A percentile compares a stretch with the other conserved stretches of the same genome.
These are phyloP conservation scores for Rhegmatorhina hoffmannsi DNA, from an alignment of 2,113 vertebrate genomes.

Conservation along the genomic window DNA sequence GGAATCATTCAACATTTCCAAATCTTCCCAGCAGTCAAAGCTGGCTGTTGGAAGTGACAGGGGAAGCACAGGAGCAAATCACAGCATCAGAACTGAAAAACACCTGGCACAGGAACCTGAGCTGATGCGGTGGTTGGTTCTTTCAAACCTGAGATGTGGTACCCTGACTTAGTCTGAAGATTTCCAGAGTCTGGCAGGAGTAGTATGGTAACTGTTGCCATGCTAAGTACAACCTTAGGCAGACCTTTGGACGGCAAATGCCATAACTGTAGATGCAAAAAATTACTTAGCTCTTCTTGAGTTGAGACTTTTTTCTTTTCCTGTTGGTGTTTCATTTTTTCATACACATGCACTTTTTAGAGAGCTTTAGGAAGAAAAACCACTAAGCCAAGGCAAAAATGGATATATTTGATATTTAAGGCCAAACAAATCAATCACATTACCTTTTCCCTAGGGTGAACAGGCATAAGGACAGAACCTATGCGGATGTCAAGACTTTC, in stretches of 20 bases:
- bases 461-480: not conserved
- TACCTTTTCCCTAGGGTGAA: not conserved
- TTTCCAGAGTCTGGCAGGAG: not conserved
- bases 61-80: not conserved
- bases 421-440: conserved; percentile 15
- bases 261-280: not conserved
- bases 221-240: not conserved
- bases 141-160: not conserved
- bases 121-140: rapidly evolving
- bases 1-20: not conserved
- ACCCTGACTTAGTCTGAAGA: not conserved
- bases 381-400: not conserved
- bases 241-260: not conserved
- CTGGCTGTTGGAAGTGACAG: rapidly evolving
- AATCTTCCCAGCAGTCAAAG: not conserved
- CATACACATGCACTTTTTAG: not conserved
- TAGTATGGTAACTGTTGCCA: not conserved
- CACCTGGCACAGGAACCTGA: not conserved
- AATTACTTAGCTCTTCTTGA: not conserved
- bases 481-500: rapidly evolving
- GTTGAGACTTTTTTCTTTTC: not conserved
- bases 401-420: not conserved
- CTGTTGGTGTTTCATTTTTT: not conserved
- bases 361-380: not conserved
- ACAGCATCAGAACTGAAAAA: not conserved